Conservation (phyloP, 1,140 invertebrate species). For the Apis laboriosa region DNA sequence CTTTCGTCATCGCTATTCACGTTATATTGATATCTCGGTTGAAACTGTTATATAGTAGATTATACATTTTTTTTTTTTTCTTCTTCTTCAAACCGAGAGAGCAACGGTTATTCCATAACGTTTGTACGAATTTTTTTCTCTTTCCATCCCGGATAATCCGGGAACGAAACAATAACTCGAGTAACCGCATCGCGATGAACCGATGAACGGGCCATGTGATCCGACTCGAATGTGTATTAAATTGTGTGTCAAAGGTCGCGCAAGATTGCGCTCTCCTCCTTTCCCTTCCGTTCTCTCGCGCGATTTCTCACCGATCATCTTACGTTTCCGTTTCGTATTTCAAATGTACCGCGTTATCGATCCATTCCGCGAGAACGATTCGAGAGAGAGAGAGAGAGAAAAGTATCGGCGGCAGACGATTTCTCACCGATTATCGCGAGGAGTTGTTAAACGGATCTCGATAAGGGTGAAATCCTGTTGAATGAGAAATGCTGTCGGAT, state of each 20-base stretch:
- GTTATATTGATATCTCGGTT: too few species aligned
- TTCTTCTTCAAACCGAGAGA: too few species aligned
- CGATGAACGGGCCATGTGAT: too few species aligned
- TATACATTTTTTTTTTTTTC: too few species aligned
- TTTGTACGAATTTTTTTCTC: too few species aligned
- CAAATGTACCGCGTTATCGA: background rate
- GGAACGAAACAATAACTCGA: background rate
- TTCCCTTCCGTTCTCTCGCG: background rate
- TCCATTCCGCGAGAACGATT: too few species aligned
- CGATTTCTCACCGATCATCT: background rate
- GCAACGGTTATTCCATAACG: too few species aligned
- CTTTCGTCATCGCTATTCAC: too few species aligned
- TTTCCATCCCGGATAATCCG: background rate
- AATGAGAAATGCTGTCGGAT: constrained; percentile 27
- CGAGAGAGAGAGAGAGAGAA: background rate
- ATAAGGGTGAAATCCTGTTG: constrained; percentile 37
- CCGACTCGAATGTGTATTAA: background rate
- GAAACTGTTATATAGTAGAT: too few species aligned
- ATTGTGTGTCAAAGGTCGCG: background rate
- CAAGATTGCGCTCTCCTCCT: background rate
- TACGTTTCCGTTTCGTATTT: background rate
- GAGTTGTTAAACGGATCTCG: constrained; percentile 22
- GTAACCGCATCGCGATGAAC: background rate
- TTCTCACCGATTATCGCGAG: constrained; percentile 40
- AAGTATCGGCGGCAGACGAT: constrained; percentile 34